Percentiles rank a stretch among this genome's conserved stretches.
These are phyloP conservation scores for Bombyx mandarina DNA, from an alignment of 1,140 invertebrate species.

Conservation along the genomic window DNA sequence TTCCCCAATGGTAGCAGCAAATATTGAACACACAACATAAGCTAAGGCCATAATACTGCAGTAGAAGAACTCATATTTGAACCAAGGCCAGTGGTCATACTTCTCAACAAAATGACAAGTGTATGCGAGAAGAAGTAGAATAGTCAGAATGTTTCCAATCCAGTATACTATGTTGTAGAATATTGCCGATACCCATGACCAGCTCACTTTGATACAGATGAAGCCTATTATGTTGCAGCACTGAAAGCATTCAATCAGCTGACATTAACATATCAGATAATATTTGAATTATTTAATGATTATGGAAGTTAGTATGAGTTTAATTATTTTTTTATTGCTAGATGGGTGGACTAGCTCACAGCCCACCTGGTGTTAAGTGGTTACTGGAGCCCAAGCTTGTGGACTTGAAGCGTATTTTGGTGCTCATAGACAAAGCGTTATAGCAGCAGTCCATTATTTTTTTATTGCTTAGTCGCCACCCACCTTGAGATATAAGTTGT, in stretches of 20 bases:
- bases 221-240: slow-evolving; percentile 84
- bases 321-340: too few species aligned
- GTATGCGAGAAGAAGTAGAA: slow-evolving; percentile 83
- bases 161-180: slow-evolving; percentile 86
- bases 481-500: too few species aligned
- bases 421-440: too few species aligned
- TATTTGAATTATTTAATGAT: too few species aligned
- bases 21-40: slow-evolving; percentile 67
- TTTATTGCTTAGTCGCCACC: too few species aligned
- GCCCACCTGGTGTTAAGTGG: too few species aligned
- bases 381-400: too few species aligned
- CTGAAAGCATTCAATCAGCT: slow-evolving; percentile 65
- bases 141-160: slow-evolving; percentile 84
- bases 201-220: slow-evolving; percentile 85
- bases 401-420: too few species aligned
- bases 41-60: slow-evolving; percentile 77
- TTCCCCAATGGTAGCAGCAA: slow-evolving; percentile 45
- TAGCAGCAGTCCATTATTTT: too few species aligned
- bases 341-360: too few species aligned
- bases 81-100: slow-evolving; percentile 86
- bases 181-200: slow-evolving; percentile 59
- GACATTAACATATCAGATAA: too few species aligned
- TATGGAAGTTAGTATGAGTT: too few species aligned
- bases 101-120: slow-evolving; percentile 89
- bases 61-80: slow-evolving; percentile 85